Evolutionary conservation across 2,797 vertebrate species (phyloP).

Genomic region (Antrozous pallidus): DNA sequence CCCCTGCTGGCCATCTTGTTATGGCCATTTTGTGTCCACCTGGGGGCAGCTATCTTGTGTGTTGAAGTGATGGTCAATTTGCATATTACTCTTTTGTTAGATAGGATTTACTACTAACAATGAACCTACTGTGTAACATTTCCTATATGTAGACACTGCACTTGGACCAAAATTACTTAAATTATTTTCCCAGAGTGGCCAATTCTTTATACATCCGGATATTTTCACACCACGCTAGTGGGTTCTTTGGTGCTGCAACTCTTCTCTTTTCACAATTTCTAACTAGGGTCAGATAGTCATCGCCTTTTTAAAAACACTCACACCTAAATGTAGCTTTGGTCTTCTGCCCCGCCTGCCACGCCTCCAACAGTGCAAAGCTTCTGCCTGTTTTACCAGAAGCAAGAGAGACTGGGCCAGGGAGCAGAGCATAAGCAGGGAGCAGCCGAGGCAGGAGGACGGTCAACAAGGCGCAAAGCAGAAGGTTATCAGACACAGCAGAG

Average conservation of each 20-base stretch:
- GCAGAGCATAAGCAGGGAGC: background rate
- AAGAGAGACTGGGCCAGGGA: background rate
- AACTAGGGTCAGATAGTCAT: background rate
- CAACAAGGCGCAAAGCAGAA: background rate
- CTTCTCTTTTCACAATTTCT: background rate
- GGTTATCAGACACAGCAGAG: background rate
- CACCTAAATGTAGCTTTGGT: background rate
- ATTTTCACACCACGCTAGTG: background rate
- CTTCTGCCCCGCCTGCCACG: background rate
- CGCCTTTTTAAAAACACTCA: background rate
- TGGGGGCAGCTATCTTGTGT: no score
- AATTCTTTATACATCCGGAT: background rate
- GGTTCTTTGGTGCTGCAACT: background rate
- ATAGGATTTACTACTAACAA: background rate
- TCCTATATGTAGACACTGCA: background rate
- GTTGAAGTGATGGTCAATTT: no score
- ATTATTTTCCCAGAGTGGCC: background rate
- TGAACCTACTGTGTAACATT: background rate
- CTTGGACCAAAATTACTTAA: background rate
- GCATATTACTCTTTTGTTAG: no score
- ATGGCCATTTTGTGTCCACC: no score
- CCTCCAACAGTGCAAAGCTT: background rate
- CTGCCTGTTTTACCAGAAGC: background rate
- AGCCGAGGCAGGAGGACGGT: fast-evolving
- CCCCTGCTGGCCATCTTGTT: no score